Evolutionary conservation across 2,113 vertebrate genomes (phyloP).

Genomic region (Cebus imitator): DNA sequence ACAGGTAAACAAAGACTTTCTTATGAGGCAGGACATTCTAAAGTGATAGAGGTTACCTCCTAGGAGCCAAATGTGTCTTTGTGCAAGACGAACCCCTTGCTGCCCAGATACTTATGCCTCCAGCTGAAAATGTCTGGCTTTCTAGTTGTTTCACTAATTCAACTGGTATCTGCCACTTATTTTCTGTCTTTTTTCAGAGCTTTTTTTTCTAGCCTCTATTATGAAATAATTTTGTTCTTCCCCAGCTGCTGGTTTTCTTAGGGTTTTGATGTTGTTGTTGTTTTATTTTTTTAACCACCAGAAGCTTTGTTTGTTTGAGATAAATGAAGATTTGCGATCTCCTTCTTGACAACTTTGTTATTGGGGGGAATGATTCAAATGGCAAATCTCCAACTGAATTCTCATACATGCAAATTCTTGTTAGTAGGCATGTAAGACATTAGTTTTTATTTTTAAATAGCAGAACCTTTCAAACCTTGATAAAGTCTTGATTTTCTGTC

Average conservation of each 20-base stretch:
- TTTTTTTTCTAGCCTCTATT: not conserved
- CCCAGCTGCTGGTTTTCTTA: not conserved
- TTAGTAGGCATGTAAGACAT: not conserved
- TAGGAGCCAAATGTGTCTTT: not conserved
- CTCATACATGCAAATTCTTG: not conserved
- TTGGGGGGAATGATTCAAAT: not conserved
- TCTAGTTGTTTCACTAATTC: not conserved
- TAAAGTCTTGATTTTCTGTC: not conserved
- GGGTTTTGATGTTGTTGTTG: not conserved
- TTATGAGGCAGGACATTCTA: not conserved
- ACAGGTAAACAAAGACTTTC: not conserved
- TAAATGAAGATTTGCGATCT: slow-evolving; percentile 23
- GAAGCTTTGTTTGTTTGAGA: not conserved
- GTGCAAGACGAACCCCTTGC: not conserved
- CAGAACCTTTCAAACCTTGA: not conserved
- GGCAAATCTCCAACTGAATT: not conserved
- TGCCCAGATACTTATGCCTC: not conserved
- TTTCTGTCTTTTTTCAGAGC: not conserved
- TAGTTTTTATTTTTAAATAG: not conserved
- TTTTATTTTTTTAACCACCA: not conserved
- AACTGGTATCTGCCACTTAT: not conserved
- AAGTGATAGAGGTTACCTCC: not conserved
- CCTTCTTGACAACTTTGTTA: not conserved
- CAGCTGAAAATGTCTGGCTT: not conserved
- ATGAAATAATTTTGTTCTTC: not conserved